Evolutionary conservation across 2,888 invertebrate species (phyloP).

Genomic region (Cylloceria caligata): DNA sequence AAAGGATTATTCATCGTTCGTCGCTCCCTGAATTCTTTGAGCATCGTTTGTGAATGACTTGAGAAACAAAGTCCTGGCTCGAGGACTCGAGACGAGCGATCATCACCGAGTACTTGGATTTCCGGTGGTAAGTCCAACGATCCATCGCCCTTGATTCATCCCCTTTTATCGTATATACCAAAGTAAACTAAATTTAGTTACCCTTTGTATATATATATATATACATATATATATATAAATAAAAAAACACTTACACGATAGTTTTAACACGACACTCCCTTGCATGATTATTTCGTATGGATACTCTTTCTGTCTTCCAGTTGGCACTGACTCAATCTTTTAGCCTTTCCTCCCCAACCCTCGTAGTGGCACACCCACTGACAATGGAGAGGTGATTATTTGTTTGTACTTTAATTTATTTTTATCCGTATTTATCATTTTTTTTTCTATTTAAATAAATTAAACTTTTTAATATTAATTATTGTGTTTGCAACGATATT

Average conservation of each 20-base stretch:
- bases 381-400: constrained; percentile 73
- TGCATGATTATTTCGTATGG: constrained; percentile 56
- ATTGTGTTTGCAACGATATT: constrained; percentile 11
- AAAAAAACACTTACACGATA: constrained; percentile 3
- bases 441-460: constrained; percentile 32
- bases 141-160: background rate
- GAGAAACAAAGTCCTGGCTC: constrained; percentile 64
- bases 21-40: constrained; percentile 5
- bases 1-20: constrained; percentile 7
- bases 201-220: background rate
- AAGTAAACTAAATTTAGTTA: background rate
- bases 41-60: constrained; percentile 63
- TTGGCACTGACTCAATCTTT: constrained; percentile 67
- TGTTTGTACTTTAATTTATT: constrained; percentile 52
- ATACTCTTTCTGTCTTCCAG: constrained; percentile 64
- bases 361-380: constrained; percentile 69
- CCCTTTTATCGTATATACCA: background rate
- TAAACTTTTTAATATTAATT: too few relatives aligned
- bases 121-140: constrained; percentile 60
- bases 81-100: constrained; percentile 62
- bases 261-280: constrained; percentile 1
- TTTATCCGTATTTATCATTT: constrained; percentile 18
- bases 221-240: too few relatives aligned
- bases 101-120: constrained; percentile 55
- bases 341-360: constrained; percentile 57